These are phyloP conservation scores for Ictidomys tridecemlineatus DNA, from an alignment of 2,113 vertebrate genomes.

Conservation along the genomic window DNA sequence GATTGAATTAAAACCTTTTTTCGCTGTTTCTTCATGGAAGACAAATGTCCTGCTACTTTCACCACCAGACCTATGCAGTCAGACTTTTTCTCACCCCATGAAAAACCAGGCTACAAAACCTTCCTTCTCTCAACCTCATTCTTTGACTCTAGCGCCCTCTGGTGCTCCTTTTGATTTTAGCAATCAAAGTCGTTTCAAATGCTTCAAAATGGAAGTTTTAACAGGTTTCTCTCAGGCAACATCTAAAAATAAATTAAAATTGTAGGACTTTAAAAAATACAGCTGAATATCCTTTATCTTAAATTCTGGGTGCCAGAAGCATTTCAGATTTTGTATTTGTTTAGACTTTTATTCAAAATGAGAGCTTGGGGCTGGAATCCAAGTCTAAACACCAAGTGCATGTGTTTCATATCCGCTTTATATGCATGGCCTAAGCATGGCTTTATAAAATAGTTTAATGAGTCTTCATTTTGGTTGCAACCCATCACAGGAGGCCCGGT, in stretches of 20 bases:
- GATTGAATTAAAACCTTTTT: background rate
- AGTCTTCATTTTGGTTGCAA: background rate
- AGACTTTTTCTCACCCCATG: too few relatives aligned
- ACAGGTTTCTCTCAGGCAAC: background rate
- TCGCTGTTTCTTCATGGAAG: too few relatives aligned
- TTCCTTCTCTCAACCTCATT: background rate
- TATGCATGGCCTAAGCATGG: too few relatives aligned
- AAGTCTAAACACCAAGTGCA: too few relatives aligned
- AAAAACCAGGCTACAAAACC: too few relatives aligned
- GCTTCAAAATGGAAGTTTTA: background rate
- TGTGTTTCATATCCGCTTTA: too few relatives aligned
- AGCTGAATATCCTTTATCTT: background rate
- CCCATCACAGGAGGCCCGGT: too few relatives aligned
- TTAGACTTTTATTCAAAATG: too few relatives aligned
- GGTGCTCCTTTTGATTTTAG: too few relatives aligned
- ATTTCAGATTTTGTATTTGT: too few relatives aligned
- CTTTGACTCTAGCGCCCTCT: too few relatives aligned
- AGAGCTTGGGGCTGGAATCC: too few relatives aligned
- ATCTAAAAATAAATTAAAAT: background rate
- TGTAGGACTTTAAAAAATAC: background rate
- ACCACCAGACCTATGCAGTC: background rate
- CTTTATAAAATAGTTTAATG: background rate
- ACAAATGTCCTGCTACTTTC: background rate
- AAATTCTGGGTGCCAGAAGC: background rate
- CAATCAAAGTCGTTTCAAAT: background rate